Evolutionary conservation across 1,140 invertebrate genomes (phyloP), one percentile per base, ranked within the genome.

Genomic region (Meteorus sp.): DNA sequence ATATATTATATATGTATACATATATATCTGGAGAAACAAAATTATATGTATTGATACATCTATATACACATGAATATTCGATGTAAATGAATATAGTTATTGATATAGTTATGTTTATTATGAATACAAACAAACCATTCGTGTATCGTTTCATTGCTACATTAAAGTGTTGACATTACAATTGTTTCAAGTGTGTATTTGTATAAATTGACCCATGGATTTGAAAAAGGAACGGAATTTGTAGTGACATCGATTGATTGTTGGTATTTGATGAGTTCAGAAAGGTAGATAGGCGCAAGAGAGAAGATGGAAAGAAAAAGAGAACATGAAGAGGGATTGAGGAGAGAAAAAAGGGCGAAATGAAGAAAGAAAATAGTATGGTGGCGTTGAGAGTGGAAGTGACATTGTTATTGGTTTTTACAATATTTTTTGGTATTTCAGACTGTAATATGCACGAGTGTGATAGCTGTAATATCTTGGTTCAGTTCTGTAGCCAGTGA

Each of bases 121-220:
- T 71, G 70, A 67, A 74, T 70, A 70, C 70, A 68, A 67, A 71
- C 63, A 63, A 72, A 72, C 61, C 67, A 72, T 62, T 75, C 72
- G 67, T 77, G 70, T 77, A 76, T 71, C 68, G 72, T 65, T 69
- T 75, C 66, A 76, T 77, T 74, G 66, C 67, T 75, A 74, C 67
- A 77, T 77, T 77, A 77, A 77, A 76, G 73, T 75, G 74, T 77
- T 77, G 73, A 73, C 65, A 77, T 75, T 75, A 71, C 74, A 73
- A 61, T 71, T 67, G 74, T 76, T 75, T 67, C 67, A 70, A 51
- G 48, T 68, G 57, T 50, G 43, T 58, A 43, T 33, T 50, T 48
- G 15, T 39, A 47, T 29, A 31, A 15, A 27, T 48, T 15, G 11
- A 39, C 7, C 19, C 9, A 23, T 22, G 54, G 9, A 35, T 35